Base-by-base conservation (phyloP, 2,797 vertebrate genomes). In the Diceros bicornis region DNA sequence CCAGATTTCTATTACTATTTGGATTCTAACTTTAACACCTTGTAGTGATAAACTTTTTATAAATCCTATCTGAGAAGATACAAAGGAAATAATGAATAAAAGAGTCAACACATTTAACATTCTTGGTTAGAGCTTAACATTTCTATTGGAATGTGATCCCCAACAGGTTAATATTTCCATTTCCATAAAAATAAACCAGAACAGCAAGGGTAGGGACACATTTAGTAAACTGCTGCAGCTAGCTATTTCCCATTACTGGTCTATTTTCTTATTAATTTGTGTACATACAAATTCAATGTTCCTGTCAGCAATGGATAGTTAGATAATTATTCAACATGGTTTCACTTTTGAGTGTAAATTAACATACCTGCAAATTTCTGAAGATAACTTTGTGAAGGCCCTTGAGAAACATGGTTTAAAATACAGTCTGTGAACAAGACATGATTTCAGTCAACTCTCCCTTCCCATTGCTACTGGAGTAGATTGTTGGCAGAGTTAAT, bases 331-430 rank as follows among this genome's bases (percentile, higher is more conserved):
- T 91, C 84, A 96, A 66, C 41, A 50, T 12, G 41, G 25, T 55
- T 94, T 97, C 52, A 92, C 64, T 89, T 90, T 64, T 93, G 16
- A 72, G 21, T 94, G 16, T 44, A 94, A 90, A 91, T 91, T 78
- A 94, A 84, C 25, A 81, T 52, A 27, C 8, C 34, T 77, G 4
- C 6, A 27, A 92, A 69, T 81, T 93, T 90, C 61, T 96, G 84
- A 94, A 95, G 55, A 81, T 41, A 74, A 47, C 21, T 87, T 90
- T 74, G 12, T 13, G 61, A 93, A 55, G 2, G 6, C 10, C 25
- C 34, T 81, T 93, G 62, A 89, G 32, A 95, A 95, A 82, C 72
- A 74, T 32, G 47, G 66, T 94, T 57, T 77, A 68, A 96, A 94
- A 71, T 75, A 52, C 2, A 55, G 13, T 20, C 7, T 61, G 11